Percentiles rank a stretch among this genome's conserved stretches.
Evolutionary conservation across 2,113 vertebrate genomes (phyloP).

Genomic region (Otocyon megalotis): DNA sequence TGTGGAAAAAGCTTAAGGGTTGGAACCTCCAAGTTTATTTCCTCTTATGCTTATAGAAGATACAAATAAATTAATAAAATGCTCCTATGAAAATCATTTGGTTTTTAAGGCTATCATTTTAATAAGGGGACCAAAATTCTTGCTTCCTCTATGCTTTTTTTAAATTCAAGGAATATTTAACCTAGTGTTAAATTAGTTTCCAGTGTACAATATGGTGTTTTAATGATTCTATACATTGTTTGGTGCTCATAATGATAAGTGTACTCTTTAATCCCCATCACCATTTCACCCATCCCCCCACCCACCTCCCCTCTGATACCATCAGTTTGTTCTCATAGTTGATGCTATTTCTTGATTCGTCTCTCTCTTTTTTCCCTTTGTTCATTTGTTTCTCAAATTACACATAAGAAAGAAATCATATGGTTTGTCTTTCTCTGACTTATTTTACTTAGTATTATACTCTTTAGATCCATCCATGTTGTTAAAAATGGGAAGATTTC

Average conservation of each 20-base stretch:
- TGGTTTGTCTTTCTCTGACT: background rate
- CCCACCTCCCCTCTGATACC: background rate
- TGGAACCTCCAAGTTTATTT: background rate
- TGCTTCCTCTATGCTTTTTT: background rate
- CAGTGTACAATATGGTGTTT: background rate
- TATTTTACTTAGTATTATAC: background rate
- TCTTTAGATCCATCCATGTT: background rate
- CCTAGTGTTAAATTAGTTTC: background rate
- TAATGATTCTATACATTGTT: background rate
- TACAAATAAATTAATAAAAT: constrained; percentile 1
- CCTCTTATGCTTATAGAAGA: background rate
- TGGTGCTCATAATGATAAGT: background rate
- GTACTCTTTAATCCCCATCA: background rate
- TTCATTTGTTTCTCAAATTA: background rate
- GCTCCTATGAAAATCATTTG: background rate
- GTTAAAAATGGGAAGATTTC: background rate
- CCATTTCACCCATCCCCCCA: background rate
- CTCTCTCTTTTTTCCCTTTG: background rate
- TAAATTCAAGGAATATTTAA: background rate
- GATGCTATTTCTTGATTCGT: background rate
- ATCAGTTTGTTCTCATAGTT: background rate
- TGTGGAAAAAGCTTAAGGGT: background rate
- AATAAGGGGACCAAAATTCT: background rate
- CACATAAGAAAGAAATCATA: background rate
- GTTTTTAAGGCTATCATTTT: background rate